These are phyloP conservation scores for Atherinosoma microstoma DNA, from an alignment of 2,797 vertebrate genomes.

Conservation along the genomic window DNA sequence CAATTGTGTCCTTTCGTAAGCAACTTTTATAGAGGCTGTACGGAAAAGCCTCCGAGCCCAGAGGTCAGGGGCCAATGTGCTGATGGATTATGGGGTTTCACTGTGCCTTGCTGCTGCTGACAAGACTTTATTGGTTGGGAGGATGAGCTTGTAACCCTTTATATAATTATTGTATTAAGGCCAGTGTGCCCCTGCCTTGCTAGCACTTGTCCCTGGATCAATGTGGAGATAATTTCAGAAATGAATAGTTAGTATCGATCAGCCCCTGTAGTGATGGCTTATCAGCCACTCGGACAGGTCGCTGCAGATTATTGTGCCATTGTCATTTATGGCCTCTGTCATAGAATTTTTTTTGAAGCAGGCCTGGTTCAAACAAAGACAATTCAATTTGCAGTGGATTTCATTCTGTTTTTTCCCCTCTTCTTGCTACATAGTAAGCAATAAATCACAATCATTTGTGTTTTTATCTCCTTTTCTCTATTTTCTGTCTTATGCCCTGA, in stretches of 20 bases:
- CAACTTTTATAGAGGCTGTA: conserved; percentile 88
- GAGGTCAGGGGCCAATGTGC: conserved; percentile 94
- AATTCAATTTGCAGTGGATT: conserved; percentile 99
- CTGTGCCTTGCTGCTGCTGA: conserved; percentile 89
- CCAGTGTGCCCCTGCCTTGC: conserved; percentile 88
- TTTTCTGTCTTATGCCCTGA: conserved; percentile 81
- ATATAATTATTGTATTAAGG: conserved; percentile 99
- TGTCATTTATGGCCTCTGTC: conserved; percentile 98
- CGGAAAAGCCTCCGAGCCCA: conserved; percentile 88
- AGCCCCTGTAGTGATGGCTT: conserved; percentile 90
- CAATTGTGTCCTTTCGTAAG: conserved; percentile 83
- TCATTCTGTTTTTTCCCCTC: conserved; percentile 72
- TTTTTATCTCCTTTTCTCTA: conserved; percentile 82
- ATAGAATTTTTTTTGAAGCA: conserved; percentile 85
- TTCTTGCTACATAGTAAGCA: conserved; percentile 88
- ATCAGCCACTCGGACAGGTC: conserved; percentile 91
- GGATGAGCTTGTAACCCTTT: conserved; percentile 99
- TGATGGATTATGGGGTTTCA: conserved; percentile 99
- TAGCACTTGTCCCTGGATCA: conserved; percentile 96
- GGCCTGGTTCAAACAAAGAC: conserved; percentile 91
- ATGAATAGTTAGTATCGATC: conserved; percentile 99
- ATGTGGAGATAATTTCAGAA: conserved; percentile 99
- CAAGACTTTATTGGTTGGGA: conserved; percentile 98
- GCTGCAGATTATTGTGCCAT: conserved; percentile 95
- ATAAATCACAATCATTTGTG: conserved; percentile 99